A percentile compares a stretch with the other conserved stretches of the same genome.
Conservation (phyloP, 2,113 vertebrate genomes). For the Cololabis saira region DNA sequence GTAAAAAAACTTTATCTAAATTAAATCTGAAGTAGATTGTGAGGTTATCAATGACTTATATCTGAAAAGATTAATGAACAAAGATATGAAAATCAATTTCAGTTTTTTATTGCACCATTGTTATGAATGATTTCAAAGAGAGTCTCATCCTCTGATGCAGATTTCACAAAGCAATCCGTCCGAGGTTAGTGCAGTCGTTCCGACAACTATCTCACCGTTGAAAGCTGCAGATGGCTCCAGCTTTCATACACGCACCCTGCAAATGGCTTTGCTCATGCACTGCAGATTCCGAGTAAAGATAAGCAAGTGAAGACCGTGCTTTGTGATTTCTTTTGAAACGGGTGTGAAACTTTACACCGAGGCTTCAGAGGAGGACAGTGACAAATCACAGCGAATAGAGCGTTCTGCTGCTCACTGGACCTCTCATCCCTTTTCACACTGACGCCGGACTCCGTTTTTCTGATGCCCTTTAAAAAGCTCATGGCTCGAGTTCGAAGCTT, state of each 20-base stretch:
- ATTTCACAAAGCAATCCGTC: slow-evolving; percentile 17
- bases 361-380: slow-evolving; percentile 56
- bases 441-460: not conserved
- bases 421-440: slow-evolving; percentile 49
- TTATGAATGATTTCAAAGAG: slow-evolving; percentile 1
- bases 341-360: slow-evolving; percentile 35
- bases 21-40: too few species aligned
- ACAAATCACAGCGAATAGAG: slow-evolving; percentile 46
- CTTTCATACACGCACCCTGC: slow-evolving; percentile 1
- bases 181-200: slow-evolving; percentile 29
- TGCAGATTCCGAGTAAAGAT: slow-evolving; percentile 36
- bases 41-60: too few species aligned
- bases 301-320: slow-evolving; percentile 26
- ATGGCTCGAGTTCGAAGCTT: slow-evolving; percentile 10
- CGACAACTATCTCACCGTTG: slow-evolving; percentile 34
- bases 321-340: slow-evolving; percentile 56
- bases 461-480: slow-evolving; percentile 26
- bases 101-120: not conserved
- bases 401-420: slow-evolving; percentile 43
- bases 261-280: slow-evolving; percentile 41
- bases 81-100: too few species aligned
- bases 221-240: slow-evolving; percentile 7
- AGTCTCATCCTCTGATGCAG: slow-evolving; percentile 7
- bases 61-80: not conserved
- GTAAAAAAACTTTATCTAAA: too few species aligned